Evolutionary conservation across 2,797 vertebrate genomes (phyloP), one percentile per base, ranked within the genome.

Genomic region (Sparus aurata): DNA sequence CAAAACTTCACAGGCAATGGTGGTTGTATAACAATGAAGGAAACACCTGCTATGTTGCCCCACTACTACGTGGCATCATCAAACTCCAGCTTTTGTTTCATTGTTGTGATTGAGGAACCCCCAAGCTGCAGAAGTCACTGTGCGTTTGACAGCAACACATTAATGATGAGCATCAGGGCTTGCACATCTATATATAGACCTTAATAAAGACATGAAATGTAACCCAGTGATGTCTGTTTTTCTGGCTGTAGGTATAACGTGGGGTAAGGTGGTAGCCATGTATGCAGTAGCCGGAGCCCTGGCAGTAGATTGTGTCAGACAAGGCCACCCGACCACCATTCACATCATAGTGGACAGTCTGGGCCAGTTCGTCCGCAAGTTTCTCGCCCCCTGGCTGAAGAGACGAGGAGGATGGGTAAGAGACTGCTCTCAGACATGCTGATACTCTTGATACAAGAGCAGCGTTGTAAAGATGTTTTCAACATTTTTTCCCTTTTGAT

Each of bases 391-490:
- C 0, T 99, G 98, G 98, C 94, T 99, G 80, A 96, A 96, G 86
- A 96, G 95, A 80, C 96, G 96, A n/a, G 98, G 98, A 17, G 98
- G 98, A 94, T 99, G 98, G 98, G 98, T 99, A 90, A 96, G 97
- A 75, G n/a, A 18, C 16, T 1, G 1, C 50, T 65, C 45, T 17
- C 59, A 8, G 6, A 18, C 0, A 3, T 60, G 38, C 25, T 71
- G 23, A 57, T 46, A 16, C 20, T 69, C 4, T 6, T 22, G 12
- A 63, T 64, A 15, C 25, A 46, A 43, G 12, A 58, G 45, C 18
- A 53, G 55, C 6, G 25, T 3, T 75, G 13, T 47, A 55, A 54
- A 43, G 34, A 60, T 57, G 50, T 58, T 57, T 52, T 9, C 17
- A n/a, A 6, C 18, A 1, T 65, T 1, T 13, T 61, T 11, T 18